These are phyloP conservation scores for Andrena fulva DNA, from an alignment of 2,888 invertebrate species.

Conservation along the genomic window DNA sequence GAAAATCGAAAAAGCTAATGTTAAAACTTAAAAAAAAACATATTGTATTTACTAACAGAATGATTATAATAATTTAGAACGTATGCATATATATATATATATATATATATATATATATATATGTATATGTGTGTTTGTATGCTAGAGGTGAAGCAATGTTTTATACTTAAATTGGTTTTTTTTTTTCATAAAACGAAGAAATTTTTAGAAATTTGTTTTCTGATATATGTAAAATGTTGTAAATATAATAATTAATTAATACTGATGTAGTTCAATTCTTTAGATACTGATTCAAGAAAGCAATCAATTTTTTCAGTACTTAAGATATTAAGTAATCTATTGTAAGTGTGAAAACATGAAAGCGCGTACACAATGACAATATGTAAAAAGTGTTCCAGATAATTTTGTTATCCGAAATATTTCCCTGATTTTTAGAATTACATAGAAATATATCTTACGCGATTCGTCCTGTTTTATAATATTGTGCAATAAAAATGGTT, in stretches of 20 bases:
- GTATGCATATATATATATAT: neutral
- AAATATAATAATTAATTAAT: slow-evolving; percentile 44
- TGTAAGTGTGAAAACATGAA: neutral
- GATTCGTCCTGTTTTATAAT: neutral
- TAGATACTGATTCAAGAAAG: neutral
- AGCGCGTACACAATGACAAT: too few relatives aligned
- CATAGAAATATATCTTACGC: slow-evolving; percentile 5
- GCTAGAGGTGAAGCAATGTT: neutral
- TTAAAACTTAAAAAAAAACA: slow-evolving; percentile 4
- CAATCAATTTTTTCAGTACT: neutral
- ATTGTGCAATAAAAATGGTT: slow-evolving; percentile 1
- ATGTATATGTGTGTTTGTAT: neutral
- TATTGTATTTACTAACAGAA: slow-evolving; percentile 28
- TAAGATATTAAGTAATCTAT: neutral
- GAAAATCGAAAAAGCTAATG: slow-evolving; percentile 9
- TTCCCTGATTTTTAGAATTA: neutral
- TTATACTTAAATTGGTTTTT: slow-evolving; percentile 3
- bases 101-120: neutral
- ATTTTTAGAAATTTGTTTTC: slow-evolving; percentile 10
- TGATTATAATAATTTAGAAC: slow-evolving; percentile 17
- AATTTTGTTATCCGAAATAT: neutral
- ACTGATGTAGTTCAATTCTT: slow-evolving; percentile 13
- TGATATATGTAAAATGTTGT: slow-evolving; percentile 39
- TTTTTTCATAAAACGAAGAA: slow-evolving; percentile 24
- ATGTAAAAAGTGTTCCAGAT: neutral